Evolutionary conservation across 2,113 vertebrate genomes (phyloP), one percentile per base, ranked within the genome.

Genomic region (Myiopsitta monachus): DNA sequence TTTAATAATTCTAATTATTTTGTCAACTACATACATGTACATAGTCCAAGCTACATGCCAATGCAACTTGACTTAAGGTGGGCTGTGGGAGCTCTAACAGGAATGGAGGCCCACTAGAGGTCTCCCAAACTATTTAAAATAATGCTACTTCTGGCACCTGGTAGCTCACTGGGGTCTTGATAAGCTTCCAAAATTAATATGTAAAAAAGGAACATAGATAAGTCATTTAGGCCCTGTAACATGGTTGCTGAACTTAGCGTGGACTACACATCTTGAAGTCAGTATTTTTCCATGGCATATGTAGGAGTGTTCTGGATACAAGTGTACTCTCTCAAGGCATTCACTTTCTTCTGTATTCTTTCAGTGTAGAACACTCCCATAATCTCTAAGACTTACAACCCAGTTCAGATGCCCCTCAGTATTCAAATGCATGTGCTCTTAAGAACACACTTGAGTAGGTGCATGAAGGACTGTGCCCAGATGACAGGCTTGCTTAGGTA

Each of bases 41-140:
- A 9, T 28, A 68, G 27, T 44, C 30, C 66, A 87, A 81, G 47
- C 39, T 64, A 44, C 18, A 14, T 14, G n/a, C 31, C 51, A 44
- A 3, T 19, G 9, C 17, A 74, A 27, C 49, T 77, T 81, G 23
- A 4, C 19, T 64, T 63, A 43, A 43, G 3, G 7, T 46, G 43
- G 57, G 30, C 21, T 55, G 8, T 72, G 41, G 62, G 55, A 91
- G 47, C 30, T 59, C 36, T 43, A 44, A 24, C 15, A 39, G 39
- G 55, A 77, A 67, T n/a, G 18, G 91, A 94, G 64, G 86, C 77
- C 88, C 80, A 92, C 94, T 90, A 94, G 91, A 91, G 92, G 91
- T 97, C 86, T 89, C 96, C 69, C 94, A 84, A 83, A 95, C 72
- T 90, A 55, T 77, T 63, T 77, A 6, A 59, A 81, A 80, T 22